Evolutionary conservation across 2,113 vertebrate genomes (phyloP), one percentile per base, ranked within the genome.

Genomic region (Erythrocercus mccallii): DNA sequence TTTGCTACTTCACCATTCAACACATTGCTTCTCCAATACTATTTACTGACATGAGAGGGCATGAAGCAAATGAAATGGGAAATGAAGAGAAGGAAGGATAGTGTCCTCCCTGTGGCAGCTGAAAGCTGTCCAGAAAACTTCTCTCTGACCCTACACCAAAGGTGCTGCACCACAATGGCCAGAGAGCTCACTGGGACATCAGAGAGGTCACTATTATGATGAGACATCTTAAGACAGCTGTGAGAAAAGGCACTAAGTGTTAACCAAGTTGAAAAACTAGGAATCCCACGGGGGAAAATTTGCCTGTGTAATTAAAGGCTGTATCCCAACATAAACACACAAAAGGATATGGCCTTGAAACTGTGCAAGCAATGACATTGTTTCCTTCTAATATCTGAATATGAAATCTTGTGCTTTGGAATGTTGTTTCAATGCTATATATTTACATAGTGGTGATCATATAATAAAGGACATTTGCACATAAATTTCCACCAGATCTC

Each of bases 261-360:
- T 28, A 71, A 24, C 5, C 23, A 28, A 12, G 18, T 1, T 65
- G 47, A 60, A 94, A 85, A 85, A 45, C 22, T 22, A 76, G 48
- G 57, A 87, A 79, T 76, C 48, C 48, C 85, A 73, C 2, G 11
- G 31, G 45, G 50, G n/a, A 84, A 81, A 56, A 81, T 31, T 13
- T 90, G 77, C 47, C 38, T 76, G 66, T 33, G 7, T 89, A 76
- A 91, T 95, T 85, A 87, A 77, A 94, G 70, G 62, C 78, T 76
- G 70, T 48, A 81, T 69, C n/a, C 48, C 42, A 86, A 91, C 70
- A 78, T 14, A 79, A 81, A 85, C 37, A 62, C 35, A 50, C 23
- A 58, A 25, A 81, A 42, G 56, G 40, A 81, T 23, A n/a, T 5
- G 17, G 62, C 70, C 85, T 82, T 80, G 40, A 76, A 94, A 85